Evolutionary conservation across 2,888 invertebrate genomes (phyloP).

Genomic region (Scaptomyza caliginosa): DNA sequence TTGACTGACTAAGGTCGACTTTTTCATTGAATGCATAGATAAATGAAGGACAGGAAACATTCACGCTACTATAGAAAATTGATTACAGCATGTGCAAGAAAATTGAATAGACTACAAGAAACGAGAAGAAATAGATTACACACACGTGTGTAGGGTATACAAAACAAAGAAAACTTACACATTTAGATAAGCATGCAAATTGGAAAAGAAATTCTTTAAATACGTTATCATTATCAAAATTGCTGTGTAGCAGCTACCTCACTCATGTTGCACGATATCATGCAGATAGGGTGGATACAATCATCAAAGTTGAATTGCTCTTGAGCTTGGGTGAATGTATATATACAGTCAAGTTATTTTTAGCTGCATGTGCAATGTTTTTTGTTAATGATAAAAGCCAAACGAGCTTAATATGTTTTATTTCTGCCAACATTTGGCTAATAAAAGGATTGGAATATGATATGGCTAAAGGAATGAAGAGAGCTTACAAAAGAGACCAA

Average conservation of each 20-base stretch:
- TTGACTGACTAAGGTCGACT: constrained; percentile 62
- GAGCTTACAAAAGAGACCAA: not conserved
- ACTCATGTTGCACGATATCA: constrained; percentile 24
- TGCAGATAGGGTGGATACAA: constrained; percentile 4
- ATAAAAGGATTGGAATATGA: no score
- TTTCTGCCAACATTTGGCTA: no score
- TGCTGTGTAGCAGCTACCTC: constrained; percentile 35
- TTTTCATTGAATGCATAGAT: constrained; percentile 70
- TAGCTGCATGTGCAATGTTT: not conserved
- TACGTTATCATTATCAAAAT: constrained; percentile 26
- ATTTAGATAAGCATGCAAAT: constrained; percentile 48
- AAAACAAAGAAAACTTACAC: not conserved
- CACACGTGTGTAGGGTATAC: not conserved
- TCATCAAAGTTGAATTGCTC: constrained; percentile 10
- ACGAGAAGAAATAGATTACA: not conserved
- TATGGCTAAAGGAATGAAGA: no score
- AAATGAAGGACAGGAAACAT: constrained; percentile 62
- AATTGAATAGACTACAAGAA: constrained; percentile 41
- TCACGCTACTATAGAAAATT: constrained; percentile 60
- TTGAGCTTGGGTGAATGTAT: not conserved
- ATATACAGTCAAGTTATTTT: constrained; percentile 1
- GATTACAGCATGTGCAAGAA: constrained; percentile 62
- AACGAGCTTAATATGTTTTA: no score
- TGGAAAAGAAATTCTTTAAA: constrained; percentile 28
- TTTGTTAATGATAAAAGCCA: not conserved